phyloP scores from a whole-genome alignment of 2,113 vertebrate species.

The Apteryx mantelli region DNA sequence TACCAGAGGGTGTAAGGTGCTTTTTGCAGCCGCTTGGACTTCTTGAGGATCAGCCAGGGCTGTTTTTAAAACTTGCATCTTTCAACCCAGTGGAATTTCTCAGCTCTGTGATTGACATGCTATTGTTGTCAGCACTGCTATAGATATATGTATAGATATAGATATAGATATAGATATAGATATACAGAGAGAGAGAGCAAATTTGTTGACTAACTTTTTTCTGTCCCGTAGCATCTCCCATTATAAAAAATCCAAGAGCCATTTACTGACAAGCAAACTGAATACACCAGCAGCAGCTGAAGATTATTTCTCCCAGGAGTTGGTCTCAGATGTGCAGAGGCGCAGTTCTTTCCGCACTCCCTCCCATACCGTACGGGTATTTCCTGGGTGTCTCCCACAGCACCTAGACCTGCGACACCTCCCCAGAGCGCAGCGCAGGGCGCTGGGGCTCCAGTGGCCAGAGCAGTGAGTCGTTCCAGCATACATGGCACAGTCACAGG shows the following conservation, averaged over 20 bases:
- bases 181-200: background rate
- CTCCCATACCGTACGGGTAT: rapidly evolving
- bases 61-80: background rate
- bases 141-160: rapidly evolving
- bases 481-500: background rate
- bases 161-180: no score
- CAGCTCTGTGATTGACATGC: background rate
- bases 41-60: background rate
- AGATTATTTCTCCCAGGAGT: background rate
- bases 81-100: background rate
- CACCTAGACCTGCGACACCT: background rate
- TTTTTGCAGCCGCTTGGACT: background rate
- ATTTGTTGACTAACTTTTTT: background rate
- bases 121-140: background rate
- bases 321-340: background rate
- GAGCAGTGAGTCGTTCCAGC: background rate
- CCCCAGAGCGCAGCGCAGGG: background rate
- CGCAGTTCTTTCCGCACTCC: background rate
- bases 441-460: rapidly evolving
- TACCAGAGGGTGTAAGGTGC: background rate
- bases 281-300: background rate
- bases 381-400: background rate
- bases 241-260: background rate
- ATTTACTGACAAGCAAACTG: background rate
- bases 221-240: background rate